Conservation (phyloP, 2,113 vertebrate genomes). For the Hippocampus barbouri region DNA sequence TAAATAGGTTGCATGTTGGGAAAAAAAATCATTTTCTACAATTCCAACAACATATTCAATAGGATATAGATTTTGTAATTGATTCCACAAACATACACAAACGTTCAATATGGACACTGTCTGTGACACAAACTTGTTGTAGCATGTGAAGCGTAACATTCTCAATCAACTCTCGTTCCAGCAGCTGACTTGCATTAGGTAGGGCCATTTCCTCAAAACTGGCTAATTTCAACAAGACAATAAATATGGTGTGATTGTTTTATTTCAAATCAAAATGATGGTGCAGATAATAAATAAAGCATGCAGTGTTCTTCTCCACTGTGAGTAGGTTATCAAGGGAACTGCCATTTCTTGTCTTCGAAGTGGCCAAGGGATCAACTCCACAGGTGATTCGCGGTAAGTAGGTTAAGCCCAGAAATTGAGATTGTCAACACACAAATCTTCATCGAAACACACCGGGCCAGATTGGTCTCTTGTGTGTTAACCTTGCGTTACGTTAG, state of each 20-base stretch:
- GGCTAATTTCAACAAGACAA: too few relatives aligned
- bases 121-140: too few relatives aligned
- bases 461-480: slow-evolving; percentile 38
- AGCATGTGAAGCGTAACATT: too few relatives aligned
- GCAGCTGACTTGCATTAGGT: too few relatives aligned
- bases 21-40: too few relatives aligned
- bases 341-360: background rate
- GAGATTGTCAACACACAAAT: slow-evolving; percentile 23
- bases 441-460: slow-evolving; percentile 2
- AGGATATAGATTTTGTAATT: too few relatives aligned
- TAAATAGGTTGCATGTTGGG: too few relatives aligned
- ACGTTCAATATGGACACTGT: too few relatives aligned
- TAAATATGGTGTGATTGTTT: background rate
- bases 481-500: slow-evolving; percentile 51
- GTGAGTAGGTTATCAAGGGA: background rate
- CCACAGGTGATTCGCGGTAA: slow-evolving; percentile 8
- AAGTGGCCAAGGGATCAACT: slow-evolving; percentile 7
- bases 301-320: background rate
- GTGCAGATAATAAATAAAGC: background rate
- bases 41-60: too few relatives aligned
- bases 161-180: too few relatives aligned
- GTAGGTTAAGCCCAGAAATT: slow-evolving; percentile 34
- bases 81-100: too few relatives aligned
- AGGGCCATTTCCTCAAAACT: too few relatives aligned
- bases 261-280: background rate